Evolutionary conservation across 2,113 vertebrate species (phyloP).

Genomic region (Eptesicus fuscus): DNA sequence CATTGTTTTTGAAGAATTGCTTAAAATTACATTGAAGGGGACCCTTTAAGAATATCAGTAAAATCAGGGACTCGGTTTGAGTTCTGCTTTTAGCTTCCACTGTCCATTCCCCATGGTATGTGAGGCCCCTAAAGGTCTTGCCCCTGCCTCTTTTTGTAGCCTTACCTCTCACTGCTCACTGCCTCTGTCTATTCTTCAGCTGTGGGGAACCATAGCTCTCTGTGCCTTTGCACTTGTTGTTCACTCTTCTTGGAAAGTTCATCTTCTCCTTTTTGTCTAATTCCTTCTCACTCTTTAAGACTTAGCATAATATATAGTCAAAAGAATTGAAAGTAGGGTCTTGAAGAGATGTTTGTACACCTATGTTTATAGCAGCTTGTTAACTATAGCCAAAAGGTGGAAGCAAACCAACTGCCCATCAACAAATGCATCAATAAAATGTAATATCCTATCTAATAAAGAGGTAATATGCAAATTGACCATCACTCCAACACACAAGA

Average conservation of each 20-base stretch:
- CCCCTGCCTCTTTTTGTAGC: background rate
- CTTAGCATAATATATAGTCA: background rate
- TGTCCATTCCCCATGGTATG: background rate
- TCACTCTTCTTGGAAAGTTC: background rate
- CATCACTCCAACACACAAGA: too few relatives aligned
- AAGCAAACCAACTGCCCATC: background rate
- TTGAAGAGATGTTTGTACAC: background rate
- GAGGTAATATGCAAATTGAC: too few relatives aligned
- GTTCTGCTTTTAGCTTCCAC: background rate
- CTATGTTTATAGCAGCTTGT: background rate
- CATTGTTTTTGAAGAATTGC: background rate
- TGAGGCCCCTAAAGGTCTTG: background rate
- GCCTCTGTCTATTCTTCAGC: background rate
- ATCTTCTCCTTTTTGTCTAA: background rate
- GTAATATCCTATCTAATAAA: too few relatives aligned
- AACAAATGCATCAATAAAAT: too few relatives aligned
- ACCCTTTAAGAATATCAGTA: background rate
- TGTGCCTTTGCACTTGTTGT: background rate
- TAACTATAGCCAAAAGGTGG: background rate
- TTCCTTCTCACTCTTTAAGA: background rate
- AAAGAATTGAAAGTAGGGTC: background rate
- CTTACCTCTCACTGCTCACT: rapidly evolving
- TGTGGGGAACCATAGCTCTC: background rate
- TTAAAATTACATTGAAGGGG: background rate
- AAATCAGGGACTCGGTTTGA: background rate